Conservation (phyloP, 2,888 invertebrate species). For the Cancer borealis region DNA sequence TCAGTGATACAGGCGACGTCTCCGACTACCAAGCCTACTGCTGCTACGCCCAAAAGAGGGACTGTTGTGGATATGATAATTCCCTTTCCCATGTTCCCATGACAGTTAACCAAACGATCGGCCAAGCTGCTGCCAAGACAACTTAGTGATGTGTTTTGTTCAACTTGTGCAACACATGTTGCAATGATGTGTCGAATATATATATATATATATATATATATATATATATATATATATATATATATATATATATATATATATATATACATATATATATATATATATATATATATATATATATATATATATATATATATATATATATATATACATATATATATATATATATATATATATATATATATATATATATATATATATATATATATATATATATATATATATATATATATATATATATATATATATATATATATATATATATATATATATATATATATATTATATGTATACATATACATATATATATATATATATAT, state of each 20-base stretch:
- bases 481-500: constrained; percentile 55
- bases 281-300: background rate
- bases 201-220: constrained; percentile 60
- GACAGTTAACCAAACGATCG: background rate
- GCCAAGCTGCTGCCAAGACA: background rate
- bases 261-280: constrained; percentile 49
- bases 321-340: too few relatives aligned
- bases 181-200: background rate
- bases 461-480: too few relatives aligned
- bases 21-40: background rate
- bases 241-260: constrained; percentile 57
- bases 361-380: background rate
- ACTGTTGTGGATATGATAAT: background rate
- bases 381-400: too few relatives aligned
- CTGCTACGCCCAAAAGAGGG: background rate
- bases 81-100: background rate
- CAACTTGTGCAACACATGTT: background rate
- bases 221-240: constrained; percentile 60
- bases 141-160: background rate
- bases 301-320: too few relatives aligned
- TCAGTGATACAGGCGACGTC: background rate
- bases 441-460: too few relatives aligned
- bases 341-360: background rate
- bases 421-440: background rate
- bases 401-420: too few relatives aligned